Conservation (phyloP, 2,797 vertebrate genomes). For the Neosalanx taihuensis region DNA sequence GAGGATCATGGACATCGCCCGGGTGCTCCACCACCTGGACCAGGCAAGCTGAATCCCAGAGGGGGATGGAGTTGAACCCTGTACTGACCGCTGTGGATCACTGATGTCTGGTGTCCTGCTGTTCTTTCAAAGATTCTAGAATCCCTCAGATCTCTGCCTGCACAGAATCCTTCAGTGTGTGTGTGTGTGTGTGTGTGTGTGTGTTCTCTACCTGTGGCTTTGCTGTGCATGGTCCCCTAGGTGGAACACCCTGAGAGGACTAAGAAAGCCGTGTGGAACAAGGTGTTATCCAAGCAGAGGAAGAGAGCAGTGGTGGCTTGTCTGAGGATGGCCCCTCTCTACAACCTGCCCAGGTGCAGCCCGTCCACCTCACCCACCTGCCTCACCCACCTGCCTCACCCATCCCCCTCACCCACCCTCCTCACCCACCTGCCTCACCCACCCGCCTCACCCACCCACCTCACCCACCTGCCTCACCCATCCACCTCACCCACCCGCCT, state of each 20-base stretch:
- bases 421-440: too few species aligned
- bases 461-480: too few species aligned
- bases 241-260: constrained; percentile 86
- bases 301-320: constrained; percentile 94
- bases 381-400: too few species aligned
- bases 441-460: too few species aligned
- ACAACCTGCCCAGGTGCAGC: constrained; percentile 87
- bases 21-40: constrained; percentile 86
- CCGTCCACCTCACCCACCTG: too few species aligned
- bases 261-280: constrained; percentile 84
- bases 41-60: constrained; percentile 69
- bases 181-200: not conserved
- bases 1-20: constrained; percentile 82
- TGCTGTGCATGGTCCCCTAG: constrained; percentile 55
- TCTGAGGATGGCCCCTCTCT: constrained; percentile 91
- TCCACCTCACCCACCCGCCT: too few species aligned
- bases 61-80: too few species aligned
- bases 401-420: too few species aligned
- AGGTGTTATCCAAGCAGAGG: constrained; percentile 89
- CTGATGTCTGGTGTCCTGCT: too few species aligned
- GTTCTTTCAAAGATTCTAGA: too few species aligned
- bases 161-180: not conserved
- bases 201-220: not conserved
- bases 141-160: too few species aligned
- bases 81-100: too few species aligned